Percentiles rank a stretch among this genome's conserved stretches.
Evolutionary conservation across 2,113 vertebrate species (phyloP).

Genomic region (Crypturellus undulatus): DNA sequence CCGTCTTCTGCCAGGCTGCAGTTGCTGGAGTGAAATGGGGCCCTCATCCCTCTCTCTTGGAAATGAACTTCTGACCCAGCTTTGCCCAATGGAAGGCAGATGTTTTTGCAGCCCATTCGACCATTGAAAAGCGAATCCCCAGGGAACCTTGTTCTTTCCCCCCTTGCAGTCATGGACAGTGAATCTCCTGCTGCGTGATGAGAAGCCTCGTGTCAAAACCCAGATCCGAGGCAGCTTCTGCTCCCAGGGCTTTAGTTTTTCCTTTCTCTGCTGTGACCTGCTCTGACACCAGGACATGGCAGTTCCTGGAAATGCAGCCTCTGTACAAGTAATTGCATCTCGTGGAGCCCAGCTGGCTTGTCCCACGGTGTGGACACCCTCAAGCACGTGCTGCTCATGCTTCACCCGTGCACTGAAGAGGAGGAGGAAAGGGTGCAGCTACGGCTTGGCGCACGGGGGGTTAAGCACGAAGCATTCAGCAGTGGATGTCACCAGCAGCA

Average conservation of each 20-base stretch:
- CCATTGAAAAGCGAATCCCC: not conserved
- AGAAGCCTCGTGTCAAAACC: accelerated
- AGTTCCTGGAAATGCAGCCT: not conserved
- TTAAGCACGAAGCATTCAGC: not conserved
- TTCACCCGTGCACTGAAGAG: not conserved
- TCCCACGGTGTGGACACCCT: not conserved
- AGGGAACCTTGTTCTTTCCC: not conserved
- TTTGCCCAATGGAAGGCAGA: not conserved
- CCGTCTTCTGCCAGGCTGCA: conserved; percentile 33
- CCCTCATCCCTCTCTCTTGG: not conserved
- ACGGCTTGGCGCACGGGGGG: not conserved
- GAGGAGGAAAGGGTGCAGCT: not conserved
- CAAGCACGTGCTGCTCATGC: not conserved
- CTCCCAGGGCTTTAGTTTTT: not conserved
- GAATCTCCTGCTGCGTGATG: not conserved
- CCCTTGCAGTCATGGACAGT: not conserved
- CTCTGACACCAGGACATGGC: not conserved
- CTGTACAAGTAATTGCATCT: accelerated
- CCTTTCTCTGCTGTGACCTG: not conserved
- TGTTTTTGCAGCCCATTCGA: not conserved
- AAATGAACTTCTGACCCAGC: not conserved
- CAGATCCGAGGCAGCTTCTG: not conserved
- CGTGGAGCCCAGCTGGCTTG: not conserved
- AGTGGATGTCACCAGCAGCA: not conserved
- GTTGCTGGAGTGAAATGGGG: not conserved